Base-by-base conservation (phyloP, 2,888 invertebrate species). In the Lithophane semibrunnea region DNA sequence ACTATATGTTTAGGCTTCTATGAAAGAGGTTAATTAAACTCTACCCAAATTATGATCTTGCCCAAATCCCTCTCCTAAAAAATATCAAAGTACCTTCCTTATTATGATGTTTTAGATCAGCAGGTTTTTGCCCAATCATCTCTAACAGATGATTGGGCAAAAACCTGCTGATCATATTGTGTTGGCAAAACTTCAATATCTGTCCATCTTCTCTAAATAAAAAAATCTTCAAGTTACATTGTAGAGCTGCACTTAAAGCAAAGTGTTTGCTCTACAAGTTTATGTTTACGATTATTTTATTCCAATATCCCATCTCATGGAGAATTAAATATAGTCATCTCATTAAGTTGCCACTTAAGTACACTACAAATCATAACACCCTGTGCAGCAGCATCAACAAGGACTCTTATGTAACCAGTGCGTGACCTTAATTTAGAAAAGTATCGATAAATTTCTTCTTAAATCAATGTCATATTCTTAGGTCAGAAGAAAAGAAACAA, bases 401-500 rank as follows among this genome's bases (percentile, higher is more conserved):
- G 84, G 85, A 73, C 70, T 72, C 76, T 84, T 80, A 87, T 77
- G 77, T 79, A 74, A 79, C 81, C 42, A 80, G 75, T 86, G 77
- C 69, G 71, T 77, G 83, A 75, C 79, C 76, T 74, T 65, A 74
- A 72, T 80, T 68, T 42, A 47, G 4, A 71, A 56, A 68, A 77
- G 24, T 83, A 79, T 81, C 65, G 73, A 75, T 77, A 71, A 21
- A n/a, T 73, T 73, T 37, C n/a, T n/a, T n/a, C n/a, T n/a, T n/a
- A n/a, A n/a, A n/a, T 72, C 71, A 75, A 66, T 64, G n/a, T 72
- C n/a, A 8, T 7, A 47, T 24, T 47, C 1, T 18, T 54, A 73
- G 4, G n/a, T 21, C 24, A 13, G 37, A 64, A 63, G 10, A 72
- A 79, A 74, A 79, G 73, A 80, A 82, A 89, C 91, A 82, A 90